Evolutionary conservation across 2,113 vertebrate species (phyloP), one percentile per base, ranked within the genome.

Genomic region (Scartelaos histophorus): DNA sequence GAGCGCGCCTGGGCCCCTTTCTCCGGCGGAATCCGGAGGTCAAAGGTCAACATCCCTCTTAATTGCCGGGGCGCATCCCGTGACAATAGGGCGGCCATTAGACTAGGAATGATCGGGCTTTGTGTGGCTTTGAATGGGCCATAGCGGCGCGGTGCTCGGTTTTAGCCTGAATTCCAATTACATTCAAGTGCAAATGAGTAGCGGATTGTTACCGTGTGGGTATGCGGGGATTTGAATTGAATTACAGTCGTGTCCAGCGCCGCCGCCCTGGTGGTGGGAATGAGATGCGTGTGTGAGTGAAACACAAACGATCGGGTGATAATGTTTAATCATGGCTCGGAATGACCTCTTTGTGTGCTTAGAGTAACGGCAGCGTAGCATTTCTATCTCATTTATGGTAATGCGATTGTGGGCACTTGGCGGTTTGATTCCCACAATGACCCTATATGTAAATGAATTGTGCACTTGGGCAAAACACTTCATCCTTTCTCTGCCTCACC

Each of bases 41-140:
- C 82, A 71, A 79, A 86, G 80, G 80, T 87, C 75, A 86, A 77
- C 80, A 53, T 53, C 54, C 75, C 80, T 17, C 73, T n/a, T 89
- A 87, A 88, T 89, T 82, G 75, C 51, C 68, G 77, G 74, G 82
- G 70, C 54, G 47, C n/a, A 22, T 83, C 78, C 79, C 83, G 43
- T 24, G 77, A 85, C 79, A 79, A 80, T 79, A 73, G 24, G 3
- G 71, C 13, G 70, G 77, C 71, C 47, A 68, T 74, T 76, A 80
- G 68, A 67, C 69, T 66, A 46, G 70, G 24, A 73, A 76, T 70
- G 64, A 61, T 22, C 60, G 45, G 29, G 64, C 75, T 71, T 60
- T 82, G 34, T 49, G 25, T 9, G 80, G 75, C 69, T 78, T 62
- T 34, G 24, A 69, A 76, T 45, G 49, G 69, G 64, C 73, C 64